Evolutionary conservation across 1,140 invertebrate genomes (phyloP).

Genomic region (Sipha flava): DNA sequence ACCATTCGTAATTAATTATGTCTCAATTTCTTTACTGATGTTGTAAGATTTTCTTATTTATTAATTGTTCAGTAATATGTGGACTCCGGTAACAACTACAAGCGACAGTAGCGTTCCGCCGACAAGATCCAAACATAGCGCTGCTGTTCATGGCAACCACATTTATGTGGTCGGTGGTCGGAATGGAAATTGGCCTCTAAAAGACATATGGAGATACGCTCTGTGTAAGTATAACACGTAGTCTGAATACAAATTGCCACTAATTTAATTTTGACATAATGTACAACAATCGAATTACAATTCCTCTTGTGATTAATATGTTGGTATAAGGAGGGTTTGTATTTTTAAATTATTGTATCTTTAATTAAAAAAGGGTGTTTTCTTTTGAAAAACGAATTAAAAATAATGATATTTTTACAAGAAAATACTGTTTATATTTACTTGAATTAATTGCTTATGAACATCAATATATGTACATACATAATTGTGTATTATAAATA

Average conservation of each 20-base stretch:
- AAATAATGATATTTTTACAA: not conserved
- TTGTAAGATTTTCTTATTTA: not conserved
- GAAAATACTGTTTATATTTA: too few species aligned
- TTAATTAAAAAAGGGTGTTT: not conserved
- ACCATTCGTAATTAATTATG: too few species aligned
- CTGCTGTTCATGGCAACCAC: constrained; percentile 61
- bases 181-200: constrained; percentile 69
- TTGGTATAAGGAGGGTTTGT: not conserved
- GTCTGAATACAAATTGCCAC: constrained; percentile 6
- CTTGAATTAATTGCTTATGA: too few species aligned
- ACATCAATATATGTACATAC: too few species aligned
- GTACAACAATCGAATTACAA: constrained; percentile 22
- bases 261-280: constrained; percentile 6
- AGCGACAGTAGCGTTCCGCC: constrained; percentile 37
- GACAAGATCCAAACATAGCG: constrained; percentile 61
- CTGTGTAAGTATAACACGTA: constrained; percentile 53
- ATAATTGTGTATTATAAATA: too few species aligned
- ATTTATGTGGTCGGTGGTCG: constrained; percentile 74
- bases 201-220: constrained; percentile 77
- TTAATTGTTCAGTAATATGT: constrained; percentile 35
- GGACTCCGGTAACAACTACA: constrained; percentile 36
- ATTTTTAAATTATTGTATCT: not conserved
- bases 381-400: not conserved
- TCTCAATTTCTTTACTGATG: too few species aligned
- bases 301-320: not conserved